Evolutionary conservation across 2,113 vertebrate species (phyloP).

Genomic region (Malurus melanocephalus): DNA sequence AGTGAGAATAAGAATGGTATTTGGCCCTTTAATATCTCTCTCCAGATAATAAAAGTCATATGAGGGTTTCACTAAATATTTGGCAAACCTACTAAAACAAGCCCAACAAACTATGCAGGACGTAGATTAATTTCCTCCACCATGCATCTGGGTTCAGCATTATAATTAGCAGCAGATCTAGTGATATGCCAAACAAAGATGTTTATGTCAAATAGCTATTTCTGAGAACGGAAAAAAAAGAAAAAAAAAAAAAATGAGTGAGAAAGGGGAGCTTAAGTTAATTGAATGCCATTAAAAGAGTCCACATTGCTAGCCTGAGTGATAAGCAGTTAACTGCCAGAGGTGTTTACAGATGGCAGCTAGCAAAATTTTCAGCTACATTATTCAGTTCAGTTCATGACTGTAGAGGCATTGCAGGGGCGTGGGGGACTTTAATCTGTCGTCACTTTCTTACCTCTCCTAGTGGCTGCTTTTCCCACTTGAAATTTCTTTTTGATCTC

Average conservation of each 20-base stretch:
- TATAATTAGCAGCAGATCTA: slow-evolving; percentile 67
- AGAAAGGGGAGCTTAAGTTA: background rate
- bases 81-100: slow-evolving; percentile 64
- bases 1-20: slow-evolving; percentile 37
- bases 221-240: background rate
- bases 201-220: slow-evolving; percentile 62
- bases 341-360: slow-evolving; percentile 9
- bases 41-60: slow-evolving; percentile 59
- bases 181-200: slow-evolving; percentile 61
- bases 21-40: slow-evolving; percentile 54
- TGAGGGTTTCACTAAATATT: slow-evolving; percentile 60
- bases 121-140: slow-evolving; percentile 63
- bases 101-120: slow-evolving; percentile 55
- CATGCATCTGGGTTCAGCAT: slow-evolving; percentile 62
- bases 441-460: background rate
- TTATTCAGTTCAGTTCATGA: background rate
- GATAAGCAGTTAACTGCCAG: slow-evolving; percentile 23
- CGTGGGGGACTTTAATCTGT: background rate
- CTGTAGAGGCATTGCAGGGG: background rate
- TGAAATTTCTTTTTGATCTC: slow-evolving; percentile 19
- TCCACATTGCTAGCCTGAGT: slow-evolving; percentile 1
- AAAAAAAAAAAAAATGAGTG: background rate
- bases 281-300: slow-evolving; percentile 24
- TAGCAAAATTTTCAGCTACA: background rate
- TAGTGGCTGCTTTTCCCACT: background rate